Conservation (phyloP, 2,113 vertebrate species). For the Leptosomus discolor region DNA sequence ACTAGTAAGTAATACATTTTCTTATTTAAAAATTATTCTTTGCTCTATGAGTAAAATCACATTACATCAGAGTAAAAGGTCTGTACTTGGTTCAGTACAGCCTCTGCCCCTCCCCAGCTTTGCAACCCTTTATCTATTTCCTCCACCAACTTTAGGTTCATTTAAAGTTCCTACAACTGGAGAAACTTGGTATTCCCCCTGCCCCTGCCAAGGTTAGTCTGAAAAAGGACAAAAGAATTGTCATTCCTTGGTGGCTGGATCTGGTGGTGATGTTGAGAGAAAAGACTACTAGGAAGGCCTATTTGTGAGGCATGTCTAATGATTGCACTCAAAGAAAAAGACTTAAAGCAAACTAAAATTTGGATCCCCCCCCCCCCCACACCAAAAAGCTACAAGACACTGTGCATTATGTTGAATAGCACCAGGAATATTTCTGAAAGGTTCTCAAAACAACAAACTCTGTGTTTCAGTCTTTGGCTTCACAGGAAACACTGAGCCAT, state of each 20-base stretch:
- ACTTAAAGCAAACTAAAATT: neutral
- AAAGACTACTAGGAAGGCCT: neutral
- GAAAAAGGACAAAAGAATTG: neutral
- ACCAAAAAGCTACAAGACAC: neutral
- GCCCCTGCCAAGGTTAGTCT: neutral
- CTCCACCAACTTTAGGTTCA: neutral
- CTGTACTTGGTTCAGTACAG: neutral
- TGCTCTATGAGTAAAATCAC: neutral
- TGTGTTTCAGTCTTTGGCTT: neutral
- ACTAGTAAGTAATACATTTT: neutral
- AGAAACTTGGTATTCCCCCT: neutral
- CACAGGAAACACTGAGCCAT: neutral
- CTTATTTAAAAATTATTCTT: neutral
- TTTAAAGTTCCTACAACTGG: neutral
- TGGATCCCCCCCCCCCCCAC: neutral
- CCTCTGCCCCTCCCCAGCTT: neutral
- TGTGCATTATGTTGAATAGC: neutral
- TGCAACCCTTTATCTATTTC: neutral
- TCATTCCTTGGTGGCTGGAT: neutral
- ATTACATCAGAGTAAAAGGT: neutral
- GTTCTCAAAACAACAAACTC: slow-evolving; percentile 14
- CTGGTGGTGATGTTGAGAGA: neutral
- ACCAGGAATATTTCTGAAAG: neutral
- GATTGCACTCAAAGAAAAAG: neutral
- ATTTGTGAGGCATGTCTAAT: neutral